A percentile compares a stretch with the other conserved stretches of the same genome.
Conservation (phyloP, 2,888 invertebrate genomes). For the Apamea epomidion region DNA sequence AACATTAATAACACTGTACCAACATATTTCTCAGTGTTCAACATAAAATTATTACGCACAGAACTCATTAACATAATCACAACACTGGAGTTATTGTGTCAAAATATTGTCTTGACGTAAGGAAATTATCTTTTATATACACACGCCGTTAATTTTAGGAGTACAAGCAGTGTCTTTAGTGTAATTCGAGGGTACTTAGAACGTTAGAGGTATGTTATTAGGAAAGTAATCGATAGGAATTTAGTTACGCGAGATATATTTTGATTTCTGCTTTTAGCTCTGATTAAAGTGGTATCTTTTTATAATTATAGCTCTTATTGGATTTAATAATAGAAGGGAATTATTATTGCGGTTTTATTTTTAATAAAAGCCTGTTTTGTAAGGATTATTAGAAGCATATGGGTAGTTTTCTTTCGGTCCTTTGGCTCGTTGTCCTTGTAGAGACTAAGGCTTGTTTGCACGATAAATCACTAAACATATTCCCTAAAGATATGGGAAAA, state of each 20-base stretch:
- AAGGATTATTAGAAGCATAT: not conserved
- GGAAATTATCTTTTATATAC: constrained; percentile 60
- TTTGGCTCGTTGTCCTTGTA: not conserved
- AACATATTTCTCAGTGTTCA: constrained; percentile 58
- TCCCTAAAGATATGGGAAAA: too few relatives aligned
- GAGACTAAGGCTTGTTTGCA: too few relatives aligned
- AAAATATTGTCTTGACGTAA: constrained; percentile 61
- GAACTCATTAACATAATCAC: constrained; percentile 65
- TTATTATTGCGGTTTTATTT: not conserved
- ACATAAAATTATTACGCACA: constrained; percentile 62
- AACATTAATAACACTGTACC: constrained; percentile 54
- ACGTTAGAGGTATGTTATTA: constrained; percentile 12
- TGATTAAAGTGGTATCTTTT: not conserved
- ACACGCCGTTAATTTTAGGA: constrained; percentile 26
- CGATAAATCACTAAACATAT: too few relatives aligned
- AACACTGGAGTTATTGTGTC: constrained; percentile 63
- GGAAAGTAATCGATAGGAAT: constrained; percentile 22
- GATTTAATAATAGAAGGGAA: not conserved
- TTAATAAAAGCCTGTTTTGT: not conserved
- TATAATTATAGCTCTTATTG: not conserved
- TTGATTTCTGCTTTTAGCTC: not conserved
- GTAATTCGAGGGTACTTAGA: constrained; percentile 17
- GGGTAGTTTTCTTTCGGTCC: not conserved
- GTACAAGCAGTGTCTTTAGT: constrained; percentile 19
- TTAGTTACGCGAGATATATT: constrained; percentile 3